Evolutionary conservation across 2,113 vertebrate genomes (phyloP).

Genomic region (Phodopus roborovskii): DNA sequence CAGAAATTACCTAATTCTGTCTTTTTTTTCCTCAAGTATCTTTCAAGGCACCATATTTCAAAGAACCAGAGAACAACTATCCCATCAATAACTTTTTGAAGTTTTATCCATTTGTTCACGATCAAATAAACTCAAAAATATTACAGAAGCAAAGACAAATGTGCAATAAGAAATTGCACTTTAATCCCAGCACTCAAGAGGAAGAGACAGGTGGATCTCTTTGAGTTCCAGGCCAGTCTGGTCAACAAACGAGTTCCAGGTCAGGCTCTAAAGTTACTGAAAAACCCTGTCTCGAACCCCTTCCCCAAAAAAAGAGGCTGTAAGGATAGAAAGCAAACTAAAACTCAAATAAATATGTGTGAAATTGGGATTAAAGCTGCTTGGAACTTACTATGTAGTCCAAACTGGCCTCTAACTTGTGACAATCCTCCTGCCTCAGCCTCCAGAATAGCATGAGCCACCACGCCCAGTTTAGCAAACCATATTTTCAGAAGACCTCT

Average conservation of each 20-base stretch:
- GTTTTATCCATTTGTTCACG: background rate
- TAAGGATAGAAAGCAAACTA: background rate
- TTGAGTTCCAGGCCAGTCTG: no score
- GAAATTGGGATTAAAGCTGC: background rate
- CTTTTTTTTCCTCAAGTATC: background rate
- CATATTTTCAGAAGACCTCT: slow-evolving; percentile 4
- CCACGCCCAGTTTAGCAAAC: slow-evolving; percentile 8
- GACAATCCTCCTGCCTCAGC: background rate
- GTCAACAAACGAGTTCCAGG: no score
- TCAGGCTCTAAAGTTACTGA: no score
- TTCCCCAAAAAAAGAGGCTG: background rate
- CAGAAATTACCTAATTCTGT: background rate
- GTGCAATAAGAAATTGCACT: background rate
- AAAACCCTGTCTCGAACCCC: no score
- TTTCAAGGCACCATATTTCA: slow-evolving; percentile 1
- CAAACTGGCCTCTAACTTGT: background rate
- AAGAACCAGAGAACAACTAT: slow-evolving; percentile 56
- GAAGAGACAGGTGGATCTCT: no score
- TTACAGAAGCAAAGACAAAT: background rate
- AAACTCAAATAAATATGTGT: slow-evolving; percentile 26
- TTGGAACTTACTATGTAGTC: background rate
- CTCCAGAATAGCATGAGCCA: background rate
- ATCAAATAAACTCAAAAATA: slow-evolving; percentile 47
- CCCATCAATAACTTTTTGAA: slow-evolving; percentile 44
- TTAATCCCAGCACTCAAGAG: no score